Evolutionary conservation across 2,797 vertebrate species (phyloP).

Genomic region (Anniella stebbinsi): DNA sequence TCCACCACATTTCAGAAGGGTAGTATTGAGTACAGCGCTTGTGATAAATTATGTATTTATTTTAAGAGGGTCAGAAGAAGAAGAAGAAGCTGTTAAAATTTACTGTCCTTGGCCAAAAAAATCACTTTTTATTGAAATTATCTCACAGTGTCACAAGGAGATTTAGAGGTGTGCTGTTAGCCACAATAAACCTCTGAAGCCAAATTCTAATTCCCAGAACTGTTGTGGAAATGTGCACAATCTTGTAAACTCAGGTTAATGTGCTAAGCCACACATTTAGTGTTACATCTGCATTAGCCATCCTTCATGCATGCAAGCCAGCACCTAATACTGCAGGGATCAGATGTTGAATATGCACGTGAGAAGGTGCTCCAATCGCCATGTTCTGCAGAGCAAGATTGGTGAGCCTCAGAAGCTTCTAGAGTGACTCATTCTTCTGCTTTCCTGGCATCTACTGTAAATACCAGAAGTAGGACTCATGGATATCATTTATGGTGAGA

Average conservation of each 20-base stretch:
- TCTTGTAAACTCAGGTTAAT: constrained; percentile 22
- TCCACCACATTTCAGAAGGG: constrained; percentile 69
- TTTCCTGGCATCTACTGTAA: not conserved
- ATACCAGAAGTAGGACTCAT: not conserved
- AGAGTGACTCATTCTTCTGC: not conserved
- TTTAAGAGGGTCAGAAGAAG: constrained; percentile 68
- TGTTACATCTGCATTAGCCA: not conserved
- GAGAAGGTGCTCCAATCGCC: not conserved
- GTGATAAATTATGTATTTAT: constrained; percentile 78
- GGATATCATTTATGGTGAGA: too few relatives aligned
- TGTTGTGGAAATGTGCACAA: constrained; percentile 5
- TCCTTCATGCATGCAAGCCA: not conserved
- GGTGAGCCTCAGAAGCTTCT: not conserved
- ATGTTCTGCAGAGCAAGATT: not conserved
- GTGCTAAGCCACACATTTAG: constrained; percentile 15
- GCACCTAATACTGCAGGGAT: not conserved
- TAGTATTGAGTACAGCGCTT: constrained; percentile 70
- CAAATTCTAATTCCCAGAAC: constrained; percentile 38
- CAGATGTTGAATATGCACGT: not conserved
- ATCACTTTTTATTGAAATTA: constrained; percentile 62
- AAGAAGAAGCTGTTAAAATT: constrained; percentile 61
- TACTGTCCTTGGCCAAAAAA: constrained; percentile 71
- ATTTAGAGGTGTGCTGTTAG: constrained; percentile 55
- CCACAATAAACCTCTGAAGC: constrained; percentile 56
- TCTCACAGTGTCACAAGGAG: constrained; percentile 50